Base-by-base conservation (phyloP, 2,113 vertebrate genomes). In the Electrona antarctica region DNA sequence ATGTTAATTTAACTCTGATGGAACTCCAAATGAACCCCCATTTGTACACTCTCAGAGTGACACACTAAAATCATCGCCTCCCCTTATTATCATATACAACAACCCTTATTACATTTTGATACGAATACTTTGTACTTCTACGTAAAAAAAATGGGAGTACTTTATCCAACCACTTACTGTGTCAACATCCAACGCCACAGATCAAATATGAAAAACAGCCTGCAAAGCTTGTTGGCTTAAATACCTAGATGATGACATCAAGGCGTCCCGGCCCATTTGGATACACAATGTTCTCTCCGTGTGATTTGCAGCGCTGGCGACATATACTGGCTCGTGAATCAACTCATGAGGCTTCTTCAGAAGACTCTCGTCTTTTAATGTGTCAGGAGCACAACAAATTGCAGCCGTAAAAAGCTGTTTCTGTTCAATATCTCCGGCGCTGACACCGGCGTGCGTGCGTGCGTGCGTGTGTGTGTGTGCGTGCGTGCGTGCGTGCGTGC, bases 351-450 rank as follows among this genome's bases (percentile, higher is more conserved):
- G 51, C 9, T 54, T 54, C 51, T 54, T 54, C 51, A 7, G 54
- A 3, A 8, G 13, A 7, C 2, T 54, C 68, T 63, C 33, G 73
- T 74, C 77, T 70, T 67, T 77, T 57, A 41, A 41, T 60, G 47
- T 74, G 85, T 78, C 70, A 76, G 33, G 47, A 5, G 50, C 29
- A 0, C 3, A 15, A 13, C 14, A 74, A 69, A 79, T 78, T 62
- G 51, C 72, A 50, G 47, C 13, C 11, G 8, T 41, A 63, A 61
- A 70, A 76, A 68, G 14, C 41, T 4, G 0, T 61, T 61, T 67
- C 62, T 64, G 29, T 59, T 48, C 61, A 58, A 15, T 47, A 69
- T 80, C 15, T 15, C 5, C 28, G 58, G 58, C 29, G 4, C 71
- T 50, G 65, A 60, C 63, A 69, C 67, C 73, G 62, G 46, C 0